A percentile compares a stretch with the other conserved stretches of the same genome.
These are phyloP conservation scores for Zygaena filipendulae DNA, from an alignment of 2,888 invertebrate genomes.

Conservation along the genomic window DNA sequence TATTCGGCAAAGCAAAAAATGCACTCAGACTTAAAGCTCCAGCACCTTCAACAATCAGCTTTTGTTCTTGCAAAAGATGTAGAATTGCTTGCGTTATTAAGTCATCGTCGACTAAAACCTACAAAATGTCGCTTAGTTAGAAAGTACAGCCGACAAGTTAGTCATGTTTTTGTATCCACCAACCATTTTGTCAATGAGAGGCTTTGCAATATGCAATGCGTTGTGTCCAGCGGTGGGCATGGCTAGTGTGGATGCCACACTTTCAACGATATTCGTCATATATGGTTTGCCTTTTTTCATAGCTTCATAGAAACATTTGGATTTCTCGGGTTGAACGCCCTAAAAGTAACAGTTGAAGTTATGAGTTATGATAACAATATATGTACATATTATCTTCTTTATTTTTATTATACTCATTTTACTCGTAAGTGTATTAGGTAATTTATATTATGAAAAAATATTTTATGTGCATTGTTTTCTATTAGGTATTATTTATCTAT, in stretches of 20 bases:
- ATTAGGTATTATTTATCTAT: too few species aligned
- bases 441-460: too few species aligned
- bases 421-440: too few species aligned
- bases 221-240: slow-evolving; percentile 33
- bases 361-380: too few species aligned
- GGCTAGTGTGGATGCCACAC: slow-evolving; percentile 25
- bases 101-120: slow-evolving; percentile 78
- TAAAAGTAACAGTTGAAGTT: slow-evolving; percentile 16
- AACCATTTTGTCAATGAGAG: slow-evolving; percentile 37
- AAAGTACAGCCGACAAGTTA: not conserved
- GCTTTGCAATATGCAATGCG: slow-evolving; percentile 33
- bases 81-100: slow-evolving; percentile 80
- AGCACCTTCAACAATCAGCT: slow-evolving; percentile 86
- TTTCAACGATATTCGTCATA: slow-evolving; percentile 17
- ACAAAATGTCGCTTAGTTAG: slow-evolving; percentile 14
- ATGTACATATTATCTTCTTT: too few species aligned
- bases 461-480: too few species aligned
- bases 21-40: slow-evolving; percentile 86
- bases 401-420: too few species aligned
- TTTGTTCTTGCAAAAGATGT: slow-evolving; percentile 79
- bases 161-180: too few species aligned
- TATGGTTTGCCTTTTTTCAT: slow-evolving; percentile 30
- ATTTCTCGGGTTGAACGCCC: slow-evolving; percentile 33
- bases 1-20: slow-evolving; percentile 67
- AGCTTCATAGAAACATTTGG: slow-evolving; percentile 34